Evolutionary conservation across 2,797 vertebrate species (phyloP).

Genomic region (Valencia hispanica): DNA sequence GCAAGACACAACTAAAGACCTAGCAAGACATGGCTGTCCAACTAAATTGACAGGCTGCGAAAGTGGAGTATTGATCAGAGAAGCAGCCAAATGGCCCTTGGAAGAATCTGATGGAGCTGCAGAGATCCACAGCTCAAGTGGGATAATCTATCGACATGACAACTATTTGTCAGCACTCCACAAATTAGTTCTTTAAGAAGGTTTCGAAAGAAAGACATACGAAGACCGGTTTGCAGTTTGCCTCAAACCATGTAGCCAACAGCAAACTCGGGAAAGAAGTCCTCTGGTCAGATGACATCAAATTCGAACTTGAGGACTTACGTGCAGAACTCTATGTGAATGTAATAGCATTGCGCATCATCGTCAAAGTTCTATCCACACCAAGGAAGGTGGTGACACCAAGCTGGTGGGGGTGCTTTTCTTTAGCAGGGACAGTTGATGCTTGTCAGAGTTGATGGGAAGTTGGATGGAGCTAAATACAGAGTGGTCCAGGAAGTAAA

Average conservation of each 20-base stretch:
- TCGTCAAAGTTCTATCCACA: no score
- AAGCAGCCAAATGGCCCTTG: neutral
- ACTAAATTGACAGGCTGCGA: conserved; percentile 5
- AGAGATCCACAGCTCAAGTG: neutral
- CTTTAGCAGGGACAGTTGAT: no score
- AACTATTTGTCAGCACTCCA: neutral
- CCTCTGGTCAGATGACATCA: no score
- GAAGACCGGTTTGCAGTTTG: neutral
- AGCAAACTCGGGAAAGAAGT: neutral
- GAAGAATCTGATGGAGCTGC: neutral
- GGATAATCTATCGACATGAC: conserved; percentile 3
- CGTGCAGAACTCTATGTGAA: no score
- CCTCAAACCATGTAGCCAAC: neutral
- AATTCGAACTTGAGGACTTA: neutral
- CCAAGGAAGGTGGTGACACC: no score
- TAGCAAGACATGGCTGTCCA: neutral
- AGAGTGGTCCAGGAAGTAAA: no score
- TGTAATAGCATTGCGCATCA: neutral
- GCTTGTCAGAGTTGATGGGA: no score
- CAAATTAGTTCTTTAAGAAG: neutral
- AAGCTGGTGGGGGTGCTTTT: no score
- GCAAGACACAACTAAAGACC: neutral
- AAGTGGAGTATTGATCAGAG: neutral
- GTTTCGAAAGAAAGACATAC: neutral
- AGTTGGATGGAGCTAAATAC: no score